These are phyloP conservation scores for Oligia latruncula DNA, from an alignment of 2,888 invertebrate species.

Conservation along the genomic window DNA sequence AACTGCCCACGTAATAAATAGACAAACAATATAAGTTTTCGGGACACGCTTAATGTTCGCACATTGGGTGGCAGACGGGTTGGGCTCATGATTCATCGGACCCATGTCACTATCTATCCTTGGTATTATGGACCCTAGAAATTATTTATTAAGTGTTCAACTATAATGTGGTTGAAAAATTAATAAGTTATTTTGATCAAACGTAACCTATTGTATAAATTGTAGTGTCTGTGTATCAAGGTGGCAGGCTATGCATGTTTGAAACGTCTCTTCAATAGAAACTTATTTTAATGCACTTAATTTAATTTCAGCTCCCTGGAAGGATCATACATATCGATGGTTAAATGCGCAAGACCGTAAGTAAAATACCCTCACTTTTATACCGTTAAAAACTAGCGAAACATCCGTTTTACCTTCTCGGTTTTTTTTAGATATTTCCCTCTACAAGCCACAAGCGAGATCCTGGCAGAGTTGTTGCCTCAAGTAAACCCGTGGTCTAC, in stretches of 20 bases:
- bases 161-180: conserved; percentile 34
- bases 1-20: conserved; percentile 81
- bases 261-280: conserved; percentile 17
- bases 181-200: conserved; percentile 46
- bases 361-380: conserved; percentile 67
- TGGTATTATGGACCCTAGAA: conserved; percentile 51
- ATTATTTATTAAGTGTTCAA: conserved; percentile 51
- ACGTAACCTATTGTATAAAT: conserved; percentile 50
- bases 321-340: conserved; percentile 82
- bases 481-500: conserved; percentile 93
- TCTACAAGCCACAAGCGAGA: conserved; percentile 94
- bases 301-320: conserved; percentile 83
- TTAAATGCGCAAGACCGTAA: conserved; percentile 88
- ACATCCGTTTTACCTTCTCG: not conserved
- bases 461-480: conserved; percentile 95
- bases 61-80: conserved; percentile 75
- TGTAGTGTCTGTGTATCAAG: conserved; percentile 58
- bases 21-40: conserved; percentile 65
- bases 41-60: conserved; percentile 73
- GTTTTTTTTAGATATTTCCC: conserved; percentile 91
- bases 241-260: conserved; percentile 66
- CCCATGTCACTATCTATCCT: conserved; percentile 61
- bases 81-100: conserved; percentile 70
- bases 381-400: not conserved
- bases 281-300: conserved; percentile 36